These are phyloP conservation scores for Eremophila alpestris DNA, from an alignment of 2,797 vertebrate genomes.

Conservation along the genomic window DNA sequence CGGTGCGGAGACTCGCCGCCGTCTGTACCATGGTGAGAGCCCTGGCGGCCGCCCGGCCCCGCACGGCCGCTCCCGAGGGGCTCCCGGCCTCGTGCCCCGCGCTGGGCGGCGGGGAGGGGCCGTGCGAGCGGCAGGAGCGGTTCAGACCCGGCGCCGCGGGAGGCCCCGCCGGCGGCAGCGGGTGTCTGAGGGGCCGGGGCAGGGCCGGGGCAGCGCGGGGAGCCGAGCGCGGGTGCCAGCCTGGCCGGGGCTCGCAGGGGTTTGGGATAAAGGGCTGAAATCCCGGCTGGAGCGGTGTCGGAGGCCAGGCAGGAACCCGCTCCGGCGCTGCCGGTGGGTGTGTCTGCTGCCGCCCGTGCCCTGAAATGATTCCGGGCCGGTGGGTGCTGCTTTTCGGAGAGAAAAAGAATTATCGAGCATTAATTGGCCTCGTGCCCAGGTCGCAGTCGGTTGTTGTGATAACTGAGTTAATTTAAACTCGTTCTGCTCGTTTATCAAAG, in stretches of 20 bases:
- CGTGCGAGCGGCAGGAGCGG: fast-evolving
- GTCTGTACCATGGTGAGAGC: slow-evolving; percentile 93
- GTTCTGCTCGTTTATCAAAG: background rate
- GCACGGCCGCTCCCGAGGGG: background rate
- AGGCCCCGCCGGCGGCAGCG: background rate
- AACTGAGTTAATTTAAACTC: background rate
- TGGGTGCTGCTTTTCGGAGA: background rate
- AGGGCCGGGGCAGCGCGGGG: background rate
- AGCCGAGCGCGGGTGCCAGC: background rate
- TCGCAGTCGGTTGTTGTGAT: background rate
- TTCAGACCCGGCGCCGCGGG: fast-evolving
- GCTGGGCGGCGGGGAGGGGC: background rate
- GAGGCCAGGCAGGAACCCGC: background rate
- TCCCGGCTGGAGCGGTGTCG: fast-evolving
- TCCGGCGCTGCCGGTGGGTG: background rate
- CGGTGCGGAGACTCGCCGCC: slow-evolving; percentile 95
- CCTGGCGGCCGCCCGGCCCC: background rate
- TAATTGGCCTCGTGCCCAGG: fast-evolving
- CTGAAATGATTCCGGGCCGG: fast-evolving
- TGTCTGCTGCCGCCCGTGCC: background rate
- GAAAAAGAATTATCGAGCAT: fast-evolving
- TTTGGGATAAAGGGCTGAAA: background rate
- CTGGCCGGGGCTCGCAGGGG: background rate
- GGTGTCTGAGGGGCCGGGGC: background rate
- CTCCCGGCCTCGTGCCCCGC: background rate